Conservation (phyloP, 92 coral and sea anemone species). For the Epizoanthus rinbou region DNA sequence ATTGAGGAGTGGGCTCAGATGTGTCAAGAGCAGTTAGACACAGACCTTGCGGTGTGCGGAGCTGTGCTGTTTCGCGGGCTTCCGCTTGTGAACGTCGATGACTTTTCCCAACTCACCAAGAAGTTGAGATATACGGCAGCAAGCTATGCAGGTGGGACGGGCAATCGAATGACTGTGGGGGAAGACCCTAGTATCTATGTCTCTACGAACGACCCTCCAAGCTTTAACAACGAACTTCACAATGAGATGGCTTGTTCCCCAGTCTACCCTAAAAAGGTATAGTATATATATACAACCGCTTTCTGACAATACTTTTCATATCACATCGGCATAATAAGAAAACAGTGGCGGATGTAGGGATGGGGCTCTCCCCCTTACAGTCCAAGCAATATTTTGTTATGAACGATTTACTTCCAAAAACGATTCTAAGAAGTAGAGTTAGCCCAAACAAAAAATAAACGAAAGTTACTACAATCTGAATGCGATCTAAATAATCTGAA, state of each 20-base stretch:
- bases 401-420: too few species aligned
- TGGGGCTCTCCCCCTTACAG: too few species aligned
- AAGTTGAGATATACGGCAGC: constrained; percentile 71
- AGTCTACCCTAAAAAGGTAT: constrained; percentile 74
- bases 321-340: too few species aligned
- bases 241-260: constrained; percentile 91
- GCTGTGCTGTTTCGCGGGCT: constrained; percentile 78
- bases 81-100: constrained; percentile 47
- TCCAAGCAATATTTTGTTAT: too few species aligned
- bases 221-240: constrained; percentile 73
- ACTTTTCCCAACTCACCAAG: constrained; percentile 54
- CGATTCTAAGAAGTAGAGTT: too few species aligned
- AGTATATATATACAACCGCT: neutral
- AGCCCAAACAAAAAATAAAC: too few species aligned
- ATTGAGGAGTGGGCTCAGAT: constrained; percentile 58
- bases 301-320: neutral
- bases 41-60: constrained; percentile 53
- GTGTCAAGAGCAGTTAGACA: constrained; percentile 67
- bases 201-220: constrained; percentile 77
- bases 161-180: constrained; percentile 62
- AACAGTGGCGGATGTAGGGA: too few species aligned
- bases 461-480: too few species aligned
- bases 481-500: too few species aligned
- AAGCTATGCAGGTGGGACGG: constrained; percentile 79
- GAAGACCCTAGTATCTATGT: constrained; percentile 56